These are phyloP conservation scores for Mythimna vitellina DNA, from an alignment of 2,888 invertebrate genomes.

Conservation along the genomic window DNA sequence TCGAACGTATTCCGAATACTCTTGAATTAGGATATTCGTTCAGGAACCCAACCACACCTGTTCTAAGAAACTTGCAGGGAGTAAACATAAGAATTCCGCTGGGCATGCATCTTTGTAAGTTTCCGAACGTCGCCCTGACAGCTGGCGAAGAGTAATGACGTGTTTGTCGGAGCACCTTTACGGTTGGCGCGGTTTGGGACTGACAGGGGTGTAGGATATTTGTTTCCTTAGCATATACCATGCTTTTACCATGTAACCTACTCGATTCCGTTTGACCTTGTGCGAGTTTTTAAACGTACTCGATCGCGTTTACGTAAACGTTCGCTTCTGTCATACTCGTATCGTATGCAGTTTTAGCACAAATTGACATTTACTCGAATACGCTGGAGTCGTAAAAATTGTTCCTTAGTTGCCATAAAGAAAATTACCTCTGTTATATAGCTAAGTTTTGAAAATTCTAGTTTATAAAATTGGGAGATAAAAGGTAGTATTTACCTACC, in stretches of 20 bases:
- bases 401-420: too few species aligned
- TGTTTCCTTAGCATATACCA: slow-evolving; percentile 11
- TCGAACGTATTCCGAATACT: slow-evolving; percentile 42
- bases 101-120: slow-evolving; percentile 71
- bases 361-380: too few species aligned
- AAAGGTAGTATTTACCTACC: too few species aligned
- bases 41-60: slow-evolving; percentile 58
- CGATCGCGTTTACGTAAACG: not conserved
- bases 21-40: slow-evolving; percentile 52
- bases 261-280: too few species aligned
- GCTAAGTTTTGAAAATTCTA: too few species aligned
- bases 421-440: too few species aligned
- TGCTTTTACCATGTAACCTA: not conserved
- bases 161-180: slow-evolving; percentile 68
- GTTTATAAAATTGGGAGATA: too few species aligned
- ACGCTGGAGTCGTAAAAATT: too few species aligned
- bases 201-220: slow-evolving; percentile 31
- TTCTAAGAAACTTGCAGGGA: slow-evolving; percentile 58
- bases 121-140: slow-evolving; percentile 68
- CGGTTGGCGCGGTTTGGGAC: slow-evolving; percentile 56
- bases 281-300: too few species aligned
- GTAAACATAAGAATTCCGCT: slow-evolving; percentile 73
- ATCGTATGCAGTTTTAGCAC: too few species aligned
- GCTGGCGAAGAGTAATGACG: slow-evolving; percentile 71
- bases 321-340: too few species aligned